Percentiles rank a stretch among this genome's conserved stretches.
Conservation (phyloP, 2,797 vertebrate species). For the Hipposideros larvatus region DNA sequence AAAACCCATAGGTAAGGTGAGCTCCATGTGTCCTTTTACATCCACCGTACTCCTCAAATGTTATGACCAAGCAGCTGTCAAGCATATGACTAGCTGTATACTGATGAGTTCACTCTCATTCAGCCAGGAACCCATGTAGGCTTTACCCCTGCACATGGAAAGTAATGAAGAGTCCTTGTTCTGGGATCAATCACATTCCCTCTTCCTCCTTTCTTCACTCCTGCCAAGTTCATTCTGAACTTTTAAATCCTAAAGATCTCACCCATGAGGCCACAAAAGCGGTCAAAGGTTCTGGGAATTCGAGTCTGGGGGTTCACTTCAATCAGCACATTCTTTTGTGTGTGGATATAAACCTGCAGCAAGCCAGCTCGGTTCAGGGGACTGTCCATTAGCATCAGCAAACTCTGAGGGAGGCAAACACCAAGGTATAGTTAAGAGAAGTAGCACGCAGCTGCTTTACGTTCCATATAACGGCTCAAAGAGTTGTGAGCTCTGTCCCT, state of each 20-base stretch:
- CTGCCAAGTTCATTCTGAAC: neutral
- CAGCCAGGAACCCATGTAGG: neutral
- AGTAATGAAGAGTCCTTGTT: neutral
- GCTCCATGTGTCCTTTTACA: neutral
- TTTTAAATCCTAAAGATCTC: conserved; percentile 74
- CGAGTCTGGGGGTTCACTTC: conserved; percentile 98
- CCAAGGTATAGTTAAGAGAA: rapidly evolving
- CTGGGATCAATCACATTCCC: neutral
- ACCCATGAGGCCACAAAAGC: conserved; percentile 99
- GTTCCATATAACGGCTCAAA: no score
- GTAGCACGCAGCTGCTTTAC: rapidly evolving
- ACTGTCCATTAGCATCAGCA: conserved; percentile 99
- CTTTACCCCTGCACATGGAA: neutral
- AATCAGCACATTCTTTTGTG: conserved; percentile 96
- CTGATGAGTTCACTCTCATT: neutral
- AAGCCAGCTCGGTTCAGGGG: conserved; percentile 97
- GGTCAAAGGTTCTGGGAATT: conserved; percentile 96
- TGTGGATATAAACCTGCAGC: conserved; percentile 97
- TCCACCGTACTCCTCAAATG: neutral
- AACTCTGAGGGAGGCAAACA: conserved; percentile 84
- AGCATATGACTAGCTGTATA: neutral
- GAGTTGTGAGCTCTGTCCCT: rapidly evolving
- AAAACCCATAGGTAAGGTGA: neutral
- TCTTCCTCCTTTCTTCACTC: neutral
- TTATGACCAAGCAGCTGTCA: neutral